These are phyloP conservation scores for Crematogaster levior DNA, from an alignment of 2,888 invertebrate genomes.

Conservation along the genomic window DNA sequence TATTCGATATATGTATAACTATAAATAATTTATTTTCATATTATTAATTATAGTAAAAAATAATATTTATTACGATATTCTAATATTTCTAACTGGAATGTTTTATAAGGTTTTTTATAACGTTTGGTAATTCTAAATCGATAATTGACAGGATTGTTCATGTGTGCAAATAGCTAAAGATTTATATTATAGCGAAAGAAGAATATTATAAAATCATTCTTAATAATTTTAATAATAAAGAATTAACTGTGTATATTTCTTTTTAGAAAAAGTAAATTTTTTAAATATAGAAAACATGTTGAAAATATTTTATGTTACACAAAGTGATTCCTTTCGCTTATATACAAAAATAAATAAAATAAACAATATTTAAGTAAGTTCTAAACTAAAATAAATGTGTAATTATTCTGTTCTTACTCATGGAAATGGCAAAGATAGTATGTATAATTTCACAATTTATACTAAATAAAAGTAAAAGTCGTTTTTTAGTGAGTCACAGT, in stretches of 20 bases:
- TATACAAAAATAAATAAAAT: not conserved
- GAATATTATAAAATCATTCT: not conserved
- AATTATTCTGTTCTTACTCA: not conserved
- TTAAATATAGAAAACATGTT: too few species aligned
- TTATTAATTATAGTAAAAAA: not conserved
- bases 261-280: not conserved
- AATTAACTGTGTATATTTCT: not conserved
- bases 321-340: not conserved
- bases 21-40: not conserved
- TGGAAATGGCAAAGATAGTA: not conserved
- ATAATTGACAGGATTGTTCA: not conserved
- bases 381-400: not conserved
- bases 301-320: not conserved
- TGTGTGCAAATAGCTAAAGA: not conserved
- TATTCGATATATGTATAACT: not conserved
- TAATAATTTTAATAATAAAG: not conserved
- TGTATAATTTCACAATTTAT: not conserved
- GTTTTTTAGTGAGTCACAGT: too few species aligned
- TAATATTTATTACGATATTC: not conserved
- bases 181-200: not conserved
- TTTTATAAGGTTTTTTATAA: not conserved
- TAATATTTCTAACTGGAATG: not conserved
- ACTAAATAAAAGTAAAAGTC: not conserved
- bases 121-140: not conserved
- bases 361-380: not conserved